phyloP scores from a whole-genome alignment of 2,113 vertebrate genomes.

The Phoxinus phoxinus region DNA sequence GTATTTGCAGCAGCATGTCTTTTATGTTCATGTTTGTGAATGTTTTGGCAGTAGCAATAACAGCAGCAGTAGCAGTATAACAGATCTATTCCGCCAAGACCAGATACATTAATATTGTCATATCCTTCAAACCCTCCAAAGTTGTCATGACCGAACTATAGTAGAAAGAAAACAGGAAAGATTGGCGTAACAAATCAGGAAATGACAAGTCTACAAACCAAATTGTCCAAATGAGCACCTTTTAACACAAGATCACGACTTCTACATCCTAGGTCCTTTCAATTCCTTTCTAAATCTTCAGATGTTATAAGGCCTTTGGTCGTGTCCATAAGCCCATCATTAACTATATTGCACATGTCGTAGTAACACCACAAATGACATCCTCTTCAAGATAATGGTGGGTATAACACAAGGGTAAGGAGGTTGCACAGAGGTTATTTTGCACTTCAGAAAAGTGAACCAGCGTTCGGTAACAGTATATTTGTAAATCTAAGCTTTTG shows the following conservation, averaged over 20 bases:
- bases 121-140: no score
- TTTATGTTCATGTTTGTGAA: no score
- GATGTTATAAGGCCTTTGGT: neutral
- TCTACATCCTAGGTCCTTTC: neutral
- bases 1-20: no score
- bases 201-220: neutral
- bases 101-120: no score
- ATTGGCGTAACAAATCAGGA: neutral
- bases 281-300: neutral
- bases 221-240: neutral
- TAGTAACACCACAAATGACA: neutral
- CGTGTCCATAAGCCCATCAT: neutral
- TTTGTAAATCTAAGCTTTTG: slow-evolving; percentile 29
- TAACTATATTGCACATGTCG: neutral
- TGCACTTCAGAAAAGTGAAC: neutral
- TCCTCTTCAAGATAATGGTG: neutral
- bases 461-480: slow-evolving; percentile 15
- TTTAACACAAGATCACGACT: neutral
- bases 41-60: no score
- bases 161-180: neutral
- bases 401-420: neutral
- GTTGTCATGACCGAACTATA: neutral
- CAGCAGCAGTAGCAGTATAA: no score
- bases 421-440: neutral
- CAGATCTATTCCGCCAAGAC: no score